Base-by-base conservation (phyloP, 2,113 vertebrate genomes). In the Stigmatopora nigra region DNA sequence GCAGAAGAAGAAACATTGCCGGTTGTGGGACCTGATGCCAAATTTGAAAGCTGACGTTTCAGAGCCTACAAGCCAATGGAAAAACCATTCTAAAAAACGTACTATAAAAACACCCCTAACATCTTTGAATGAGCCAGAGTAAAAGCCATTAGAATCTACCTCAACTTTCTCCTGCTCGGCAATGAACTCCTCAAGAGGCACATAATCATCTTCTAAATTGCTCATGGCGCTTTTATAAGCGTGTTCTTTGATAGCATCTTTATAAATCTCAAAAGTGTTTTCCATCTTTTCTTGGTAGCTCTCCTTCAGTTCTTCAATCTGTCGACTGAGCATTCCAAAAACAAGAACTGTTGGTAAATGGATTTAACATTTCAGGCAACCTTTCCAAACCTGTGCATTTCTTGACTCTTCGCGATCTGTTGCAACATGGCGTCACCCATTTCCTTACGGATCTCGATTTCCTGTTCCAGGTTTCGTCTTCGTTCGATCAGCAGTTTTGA, bases 261-360 rank as follows among this genome's bases (percentile, higher is more conserved):
- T 95, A 78, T 95, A 96, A 88, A 96, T 91, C 64, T 94, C 92
- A 80, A 96, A 93, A 0, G 92, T 94, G 80, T 89, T 92, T 76
- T 95, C 93, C 41, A 96, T 77, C 74, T 93, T 93, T 58, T 94
- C 94, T 66, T 93, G 89, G 17, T 92, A 92, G 60, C 83, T 88
- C 77, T 95, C 94, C 81, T 92, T 95, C 75, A 93, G 67, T 60
- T 94, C 91, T 41, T 91, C 92, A 48, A 94, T 75, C 78, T 93
- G 89, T 48, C 85, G 91, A 78, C 94, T 96, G 35, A 22, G 51
- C n/a, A 15, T 53, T 64, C 0, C n/a, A 64, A 38, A 38, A 6
- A 31, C 45, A 20, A 3, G 25, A 4, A 48, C 14, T 3, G n/a
- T 14, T 11, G 14, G 51, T 31, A 6, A 22, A n/a, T 41, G 10